Base-by-base conservation (phyloP, 2,113 vertebrate species). In the Epinephelus moara region DNA sequence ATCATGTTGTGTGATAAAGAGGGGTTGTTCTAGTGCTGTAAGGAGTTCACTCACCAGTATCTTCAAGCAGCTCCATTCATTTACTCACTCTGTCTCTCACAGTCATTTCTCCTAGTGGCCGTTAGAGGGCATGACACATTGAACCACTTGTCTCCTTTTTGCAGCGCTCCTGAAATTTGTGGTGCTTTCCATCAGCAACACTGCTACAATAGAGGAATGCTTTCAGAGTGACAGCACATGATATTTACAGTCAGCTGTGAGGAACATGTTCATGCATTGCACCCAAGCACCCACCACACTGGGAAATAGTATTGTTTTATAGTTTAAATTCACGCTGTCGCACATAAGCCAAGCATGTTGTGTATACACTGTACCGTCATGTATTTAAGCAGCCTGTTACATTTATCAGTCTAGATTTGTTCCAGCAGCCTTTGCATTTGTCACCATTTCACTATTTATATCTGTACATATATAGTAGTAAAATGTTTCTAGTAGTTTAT, bases 131-230 rank as follows among this genome's bases (percentile, higher is more conserved):
- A 78, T 19, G 42, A 17, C 6, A 47, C 52, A 80, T 62, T 63
- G 3, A 62, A 56, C 47, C 45, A 72, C 61, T 42, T 14, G 49
- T 69, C 50, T 80, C 64, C 21, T 55, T n/a, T 50, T 50, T 69
- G n/a, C 15, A 19, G 30, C 15, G 11, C 33, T 59, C 12, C 14
- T 64, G 21, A 50, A 62, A 59, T 60, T 4, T 70, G 10, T 27
- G 40, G n/a, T 53, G n/a, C 40, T 56, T 61, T 69, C 25, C 40
- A n/a, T 30, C 5, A 59, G 53, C 61, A 59, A 7, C 61, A 27
- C 25, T 19, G 18, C 14, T 70, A 15, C 50, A 75, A 19, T 5
- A 40, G 9, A 52, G 47, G 7, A 2, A 70, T 63, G 50, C 66
- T 30, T 27, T 27, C 4, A 11, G 79, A 37, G 63, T 27, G 27